A percentile compares a stretch with the other conserved stretches of the same genome.
phyloP scores from a whole-genome alignment of 2,888 invertebrate genomes.

The Stenoptilia bipunctidactyla region DNA sequence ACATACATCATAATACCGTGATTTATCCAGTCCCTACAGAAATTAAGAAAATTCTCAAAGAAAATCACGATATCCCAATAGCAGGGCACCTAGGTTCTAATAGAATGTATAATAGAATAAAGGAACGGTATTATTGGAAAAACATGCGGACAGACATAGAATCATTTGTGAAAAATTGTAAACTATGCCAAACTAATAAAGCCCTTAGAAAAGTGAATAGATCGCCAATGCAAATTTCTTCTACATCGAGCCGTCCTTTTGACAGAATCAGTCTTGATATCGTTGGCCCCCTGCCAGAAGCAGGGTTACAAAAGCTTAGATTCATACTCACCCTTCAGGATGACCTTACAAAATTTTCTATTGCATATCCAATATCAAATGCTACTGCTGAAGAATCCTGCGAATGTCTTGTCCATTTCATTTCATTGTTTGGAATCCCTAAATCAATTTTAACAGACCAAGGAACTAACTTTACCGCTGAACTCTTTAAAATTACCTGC shows the following conservation, averaged over 20 bases:
- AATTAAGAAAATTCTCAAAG: constrained; percentile 6
- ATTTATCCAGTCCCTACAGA: background rate
- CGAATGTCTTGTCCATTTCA: constrained; percentile 23
- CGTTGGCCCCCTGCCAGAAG: constrained; percentile 8
- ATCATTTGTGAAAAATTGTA: background rate
- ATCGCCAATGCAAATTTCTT: constrained; percentile 10
- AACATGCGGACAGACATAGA: constrained; percentile 11
- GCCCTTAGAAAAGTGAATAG: background rate
- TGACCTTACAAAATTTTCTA: constrained; percentile 18
- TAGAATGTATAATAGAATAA: constrained; percentile 8
- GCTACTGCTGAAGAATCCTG: constrained; percentile 15
- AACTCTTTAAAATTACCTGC: constrained; percentile 15
- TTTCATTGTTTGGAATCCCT: constrained; percentile 30
- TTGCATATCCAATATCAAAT: constrained; percentile 15
- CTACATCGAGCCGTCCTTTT: constrained; percentile 10
- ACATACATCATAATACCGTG: background rate
- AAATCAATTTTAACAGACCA: constrained; percentile 29
- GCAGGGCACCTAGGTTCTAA: constrained; percentile 8
- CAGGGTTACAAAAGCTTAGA: constrained; percentile 5
- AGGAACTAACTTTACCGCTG: constrained; percentile 21
- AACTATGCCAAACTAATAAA: background rate
- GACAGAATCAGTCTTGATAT: constrained; percentile 9
- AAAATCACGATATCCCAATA: constrained; percentile 10
- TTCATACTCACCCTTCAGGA: constrained; percentile 15
- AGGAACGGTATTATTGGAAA: constrained; percentile 9